A percentile compares a stretch with the other conserved stretches of the same genome.
phyloP scores from a whole-genome alignment of 2,888 invertebrate genomes.

The Rotaria socialis region DNA sequence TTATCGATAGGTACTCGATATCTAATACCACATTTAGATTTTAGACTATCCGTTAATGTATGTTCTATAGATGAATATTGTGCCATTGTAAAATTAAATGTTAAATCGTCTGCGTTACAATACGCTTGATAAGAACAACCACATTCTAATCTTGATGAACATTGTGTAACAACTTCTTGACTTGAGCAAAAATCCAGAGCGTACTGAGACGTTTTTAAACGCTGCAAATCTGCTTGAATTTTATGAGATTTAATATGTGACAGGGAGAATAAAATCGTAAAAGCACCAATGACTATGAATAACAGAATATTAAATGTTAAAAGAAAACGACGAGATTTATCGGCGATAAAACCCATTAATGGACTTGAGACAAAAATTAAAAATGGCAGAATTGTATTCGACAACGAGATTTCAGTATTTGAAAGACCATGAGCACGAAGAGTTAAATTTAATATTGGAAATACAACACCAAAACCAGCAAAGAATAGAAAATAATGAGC shows the following conservation, averaged over 20 bases:
- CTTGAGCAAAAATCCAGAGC: background rate
- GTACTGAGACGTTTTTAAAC: background rate
- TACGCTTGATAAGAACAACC: background rate
- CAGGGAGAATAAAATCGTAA: background rate
- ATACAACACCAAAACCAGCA: background rate
- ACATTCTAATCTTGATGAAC: constrained; percentile 28
- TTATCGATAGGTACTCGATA: background rate
- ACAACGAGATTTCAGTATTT: background rate
- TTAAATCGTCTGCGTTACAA: background rate
- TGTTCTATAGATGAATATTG: background rate
- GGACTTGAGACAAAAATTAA: background rate
- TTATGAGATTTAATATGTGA: background rate
- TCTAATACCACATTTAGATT: background rate
- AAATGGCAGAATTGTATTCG: background rate
- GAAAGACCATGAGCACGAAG: background rate
- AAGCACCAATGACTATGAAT: background rate
- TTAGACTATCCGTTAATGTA: background rate
- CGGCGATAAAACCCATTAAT: background rate
- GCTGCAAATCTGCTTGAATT: background rate
- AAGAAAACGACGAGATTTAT: background rate
- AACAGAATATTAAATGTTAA: background rate
- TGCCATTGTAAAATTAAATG: background rate
- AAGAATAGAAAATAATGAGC: constrained; percentile 22
- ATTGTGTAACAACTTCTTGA: background rate
- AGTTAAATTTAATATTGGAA: constrained; percentile 1